Evolutionary conservation across 2,113 vertebrate species (phyloP), one percentile per base, ranked within the genome.

Genomic region (Gallinago media): DNA sequence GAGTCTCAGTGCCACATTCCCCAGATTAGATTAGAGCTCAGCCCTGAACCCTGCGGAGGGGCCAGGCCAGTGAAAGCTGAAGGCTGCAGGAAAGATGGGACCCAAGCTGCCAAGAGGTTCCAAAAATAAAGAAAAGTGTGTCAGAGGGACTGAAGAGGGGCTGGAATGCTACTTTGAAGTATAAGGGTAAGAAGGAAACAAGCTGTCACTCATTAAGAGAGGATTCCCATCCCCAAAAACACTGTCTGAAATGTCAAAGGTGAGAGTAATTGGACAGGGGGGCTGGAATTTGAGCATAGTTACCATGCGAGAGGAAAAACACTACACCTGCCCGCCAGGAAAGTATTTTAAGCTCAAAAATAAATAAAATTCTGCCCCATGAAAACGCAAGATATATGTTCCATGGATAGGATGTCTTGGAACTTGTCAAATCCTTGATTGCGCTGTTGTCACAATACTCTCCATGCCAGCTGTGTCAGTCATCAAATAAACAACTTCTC

Each of bases 21-120:
- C 15, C 25, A 98, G 97, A 98, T 98, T 98, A 98, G 97, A 97
- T 97, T 97, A 97, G 93, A 96, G 93, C 75, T 88, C 70, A 75
- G 92, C 58, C 71, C 89, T 68, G 81, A 74, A 38, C 70, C 67
- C 50, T 46, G 44, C 6, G 1, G 44, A 47, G 89, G 50, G 86
- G 93, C 90, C 91, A 62, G 83, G 40, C 46, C 40, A 31, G 72
- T 36, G 88, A 73, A 83, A 83, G 83, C 89, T 71, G 46, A 92
- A 92, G 82, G 58, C 96, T 87, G 88, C 84, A 74, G 67, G 92
- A 66, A 87, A 95, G 61, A 15, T 46, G 85, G 94, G 73, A 94
- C 26, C 76, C 67, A 23, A 31, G 91, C 71, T 82, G 61, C 25
- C 46, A 62, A 70, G 56, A 97, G 97, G 74, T 94, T 90, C 97